Evolutionary conservation across 2,797 vertebrate species (phyloP), one percentile per base, ranked within the genome.

Genomic region (Chaetophractus vellerosus): DNA sequence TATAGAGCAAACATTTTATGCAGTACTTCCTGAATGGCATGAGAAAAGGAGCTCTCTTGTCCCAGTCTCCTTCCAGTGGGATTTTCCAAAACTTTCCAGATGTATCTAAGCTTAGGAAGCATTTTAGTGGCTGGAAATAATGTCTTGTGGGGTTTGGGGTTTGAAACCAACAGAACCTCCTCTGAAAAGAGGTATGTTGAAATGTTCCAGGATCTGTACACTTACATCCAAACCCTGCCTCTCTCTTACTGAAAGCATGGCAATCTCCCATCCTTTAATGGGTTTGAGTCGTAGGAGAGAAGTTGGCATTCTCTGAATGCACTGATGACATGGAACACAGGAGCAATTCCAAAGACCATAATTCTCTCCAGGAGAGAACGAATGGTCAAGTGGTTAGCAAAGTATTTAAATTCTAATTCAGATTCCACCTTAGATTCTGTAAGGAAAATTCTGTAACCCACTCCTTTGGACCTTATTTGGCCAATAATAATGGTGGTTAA

Each of bases 1-100:
- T 94, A 9, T 33, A 95, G 74, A 93, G 86, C 90, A 96, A 90
- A 68, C 63, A 78, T 90, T 92, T 72, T 91, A 45, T 93, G 45
- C 55, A 94, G 68, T 84, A 12, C 85, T 97, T 97, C 96, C 96
- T 94, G 86, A 95, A 69, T 90, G 92, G 92, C 93, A 96, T 86
- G 92, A 97, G 96, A 94, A 96, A 96, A 93, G 90, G 90, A 94
- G 80, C 45, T 96, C 76, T 95, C 83, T 91, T 97, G 96, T 93
- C 95, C 59, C 52, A 21, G 45, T 74, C 89, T 95, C 72, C 83
- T 96, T 97, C 97, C 96, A 97, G 95, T 97, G 94, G 94, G 95
- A 95, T 96, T 97, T 98, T 96, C 93, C 94, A 95, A 96, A 97
- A 97, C 88, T 96, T 97, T 97, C 96, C 97, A 97, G 92, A 96